These are phyloP conservation scores for Latheticus oryzae DNA, from an alignment of 2,888 invertebrate species.

Conservation along the genomic window DNA sequence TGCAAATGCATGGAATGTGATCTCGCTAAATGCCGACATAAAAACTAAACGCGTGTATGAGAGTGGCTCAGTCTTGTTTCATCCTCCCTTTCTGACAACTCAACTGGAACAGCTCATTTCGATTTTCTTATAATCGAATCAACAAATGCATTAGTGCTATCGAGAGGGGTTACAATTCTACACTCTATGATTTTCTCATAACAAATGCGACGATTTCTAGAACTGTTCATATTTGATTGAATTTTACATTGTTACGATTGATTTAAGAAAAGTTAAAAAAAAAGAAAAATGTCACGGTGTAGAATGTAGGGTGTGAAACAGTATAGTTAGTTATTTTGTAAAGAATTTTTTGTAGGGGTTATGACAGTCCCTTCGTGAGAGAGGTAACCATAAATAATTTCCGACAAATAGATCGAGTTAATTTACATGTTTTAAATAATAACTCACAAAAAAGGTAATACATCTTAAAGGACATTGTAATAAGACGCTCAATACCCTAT, in stretches of 20 bases:
- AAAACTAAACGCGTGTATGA: conserved; percentile 55
- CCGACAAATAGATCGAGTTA: conserved; percentile 43
- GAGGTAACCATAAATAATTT: conserved; percentile 46
- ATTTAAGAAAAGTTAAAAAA: no score
- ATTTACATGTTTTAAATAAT: conserved; percentile 52
- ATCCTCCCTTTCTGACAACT: conserved; percentile 41
- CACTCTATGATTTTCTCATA: conserved; percentile 25
- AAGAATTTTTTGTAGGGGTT: conserved; percentile 1
- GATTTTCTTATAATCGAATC: conserved; percentile 38
- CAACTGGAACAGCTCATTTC: conserved; percentile 36
- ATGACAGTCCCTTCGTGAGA: no score
- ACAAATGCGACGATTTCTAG: no score
- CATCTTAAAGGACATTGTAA: conserved; percentile 52
- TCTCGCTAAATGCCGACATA: conserved; percentile 59
- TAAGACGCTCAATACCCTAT: conserved; percentile 61
- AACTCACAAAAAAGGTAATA: conserved; percentile 47
- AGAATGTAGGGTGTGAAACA: no score
- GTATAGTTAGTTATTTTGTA: no score
- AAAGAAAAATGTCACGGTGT: no score
- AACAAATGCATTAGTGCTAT: conserved; percentile 38
- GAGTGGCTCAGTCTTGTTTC: conserved; percentile 40
- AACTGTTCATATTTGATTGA: not conserved
- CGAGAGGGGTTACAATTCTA: conserved; percentile 6
- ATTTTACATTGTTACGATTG: no score
- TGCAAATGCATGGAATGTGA: conserved; percentile 59